Percentiles rank a stretch among this genome's conserved stretches.
phyloP scores from a whole-genome alignment of 2,113 vertebrate genomes.

The Todiramphus saurophagus region DNA sequence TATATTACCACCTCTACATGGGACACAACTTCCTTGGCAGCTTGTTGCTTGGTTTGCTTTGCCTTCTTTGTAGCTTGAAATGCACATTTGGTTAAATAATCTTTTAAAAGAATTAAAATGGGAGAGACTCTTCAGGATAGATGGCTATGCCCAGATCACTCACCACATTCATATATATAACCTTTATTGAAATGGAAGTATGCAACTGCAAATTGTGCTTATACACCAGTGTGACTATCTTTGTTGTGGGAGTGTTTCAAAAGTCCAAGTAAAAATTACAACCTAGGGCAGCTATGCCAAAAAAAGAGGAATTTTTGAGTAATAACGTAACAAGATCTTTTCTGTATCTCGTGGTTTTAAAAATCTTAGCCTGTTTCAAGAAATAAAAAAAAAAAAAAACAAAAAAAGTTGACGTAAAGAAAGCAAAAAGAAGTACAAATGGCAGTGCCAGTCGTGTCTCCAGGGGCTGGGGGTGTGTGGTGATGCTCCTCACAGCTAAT shows the following conservation, averaged over 20 bases:
- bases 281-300: background rate
- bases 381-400: background rate
- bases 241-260: background rate
- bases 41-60: conserved; percentile 31
- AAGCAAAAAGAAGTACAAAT: background rate
- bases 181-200: conserved; percentile 4
- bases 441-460: background rate
- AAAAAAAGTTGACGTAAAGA: background rate
- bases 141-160: background rate
- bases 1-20: background rate
- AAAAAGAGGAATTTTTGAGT: background rate
- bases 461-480: fast-evolving
- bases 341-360: background rate
- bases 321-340: background rate
- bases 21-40: conserved; percentile 51
- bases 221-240: background rate
- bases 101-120: conserved; percentile 50
- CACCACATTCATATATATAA: background rate
- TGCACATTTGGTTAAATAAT: conserved; percentile 45
- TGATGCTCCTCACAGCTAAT: background rate
- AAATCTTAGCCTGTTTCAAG: background rate
- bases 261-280: conserved; percentile 19
- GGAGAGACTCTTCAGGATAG: conserved; percentile 18
- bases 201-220: background rate
- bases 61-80: conserved; percentile 33